Percentiles rank a stretch among this genome's conserved stretches.
Evolutionary conservation across 2,888 invertebrate genomes (phyloP).

Genomic region (Empis livida): DNA sequence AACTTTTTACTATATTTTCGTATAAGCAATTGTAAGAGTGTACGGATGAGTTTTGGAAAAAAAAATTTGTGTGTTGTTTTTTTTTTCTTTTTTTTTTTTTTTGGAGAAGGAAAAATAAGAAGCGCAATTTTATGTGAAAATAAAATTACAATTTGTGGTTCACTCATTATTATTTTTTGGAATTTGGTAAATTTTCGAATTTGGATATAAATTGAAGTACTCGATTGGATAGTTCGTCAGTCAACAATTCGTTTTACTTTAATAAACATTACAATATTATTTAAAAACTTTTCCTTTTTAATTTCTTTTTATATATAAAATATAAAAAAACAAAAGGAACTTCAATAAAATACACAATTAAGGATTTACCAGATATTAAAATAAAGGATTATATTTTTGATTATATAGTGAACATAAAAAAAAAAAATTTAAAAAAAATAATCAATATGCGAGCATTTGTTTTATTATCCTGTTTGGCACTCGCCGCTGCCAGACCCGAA

Average conservation of each 20-base stretch:
- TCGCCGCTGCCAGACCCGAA: slow-evolving; percentile 28
- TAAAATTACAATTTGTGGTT: too few relatives aligned
- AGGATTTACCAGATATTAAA: too few relatives aligned
- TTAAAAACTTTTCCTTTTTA: neutral
- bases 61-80: neutral
- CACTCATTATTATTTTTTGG: too few relatives aligned
- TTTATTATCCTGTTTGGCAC: slow-evolving; percentile 35
- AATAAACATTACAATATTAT: slow-evolving; percentile 15
- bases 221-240: slow-evolving; percentile 33
- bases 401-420: neutral
- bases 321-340: too few relatives aligned
- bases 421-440: neutral
- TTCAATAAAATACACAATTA: too few relatives aligned
- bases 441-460: slow-evolving; percentile 33
- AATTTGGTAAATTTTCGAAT: neutral
- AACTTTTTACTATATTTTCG: too few relatives aligned
- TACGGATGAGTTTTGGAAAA: too few relatives aligned
- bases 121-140: neutral
- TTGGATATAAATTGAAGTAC: slow-evolving; percentile 36
- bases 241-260: slow-evolving; percentile 36
- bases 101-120: neutral
- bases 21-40: too few relatives aligned
- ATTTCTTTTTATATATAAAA: neutral
- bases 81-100: neutral
- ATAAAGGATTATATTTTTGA: too few relatives aligned